Evolutionary conservation across 2,888 invertebrate genomes (phyloP), one percentile per base, ranked within the genome.

Genomic region (Acrobasis consociella): DNA sequence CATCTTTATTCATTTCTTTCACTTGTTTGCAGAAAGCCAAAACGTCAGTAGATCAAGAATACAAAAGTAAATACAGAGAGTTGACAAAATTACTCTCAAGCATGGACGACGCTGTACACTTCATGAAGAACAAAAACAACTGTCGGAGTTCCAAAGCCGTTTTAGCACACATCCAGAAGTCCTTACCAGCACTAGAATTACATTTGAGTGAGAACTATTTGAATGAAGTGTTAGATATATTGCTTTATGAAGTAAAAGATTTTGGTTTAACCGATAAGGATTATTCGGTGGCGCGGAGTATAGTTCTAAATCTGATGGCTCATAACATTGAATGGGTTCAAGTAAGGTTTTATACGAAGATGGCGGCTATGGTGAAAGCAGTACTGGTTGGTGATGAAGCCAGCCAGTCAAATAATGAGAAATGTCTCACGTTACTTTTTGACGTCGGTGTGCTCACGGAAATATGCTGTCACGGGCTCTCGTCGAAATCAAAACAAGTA

Each of bases 401-500:
- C 58, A 78, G 81, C 74, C 88, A 76, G 75, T 77, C 63, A 11
- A 82, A 85, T 13, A 82, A 82, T 59, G 94, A 94, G 72, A 91
- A 89, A 70, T 89, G 91, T 73, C 81, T 93, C 68, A 88, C 81
- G 50, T 92, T 95, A 77, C 74, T 96, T 50, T 87, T 94, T 64
- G 93, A 94, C 67, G 86, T 94, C 15, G 89, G 89, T 52, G 82
- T 95, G 59, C 75, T 96, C 60, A 94, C 91, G 1, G 95, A 96
- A 86, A 94, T 96, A 46, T 93, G 94, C 65, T 93, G 94, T 69
- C 94, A 94, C 76, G 96, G 95, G 53, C 73, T 94, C 11, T 90
- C 87, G 10, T 93, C 91, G 0, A 75, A 75, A 37, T 71, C 69
- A 9, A 78, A 80, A 72, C 83, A 86, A 82, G 91, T 87, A 62